Conservation (phyloP, 2,888 invertebrate species). For the Steinernema hermaphroditum region DNA sequence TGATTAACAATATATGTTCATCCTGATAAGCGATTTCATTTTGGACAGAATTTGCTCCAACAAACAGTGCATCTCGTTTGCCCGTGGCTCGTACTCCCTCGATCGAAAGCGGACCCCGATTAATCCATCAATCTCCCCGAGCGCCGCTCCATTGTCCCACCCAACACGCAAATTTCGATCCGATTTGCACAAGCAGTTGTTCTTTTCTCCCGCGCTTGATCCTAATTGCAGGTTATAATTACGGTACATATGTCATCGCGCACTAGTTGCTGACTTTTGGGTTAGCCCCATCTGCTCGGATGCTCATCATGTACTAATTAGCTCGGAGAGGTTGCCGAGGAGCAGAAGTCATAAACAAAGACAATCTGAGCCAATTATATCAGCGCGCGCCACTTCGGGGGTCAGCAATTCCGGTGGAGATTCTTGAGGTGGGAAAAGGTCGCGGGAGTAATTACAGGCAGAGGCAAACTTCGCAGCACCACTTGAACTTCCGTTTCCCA, state of each 20-base stretch:
- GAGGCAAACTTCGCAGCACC: background rate
- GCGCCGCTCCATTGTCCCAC: too few species aligned
- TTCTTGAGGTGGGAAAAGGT: background rate
- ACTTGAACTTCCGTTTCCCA: slow-evolving; percentile 3
- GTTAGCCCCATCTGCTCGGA: background rate
- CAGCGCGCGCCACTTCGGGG: background rate
- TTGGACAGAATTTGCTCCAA: too few species aligned
- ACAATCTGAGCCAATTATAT: background rate
- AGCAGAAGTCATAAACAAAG: background rate
- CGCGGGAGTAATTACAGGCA: background rate
- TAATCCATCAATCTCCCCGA: too few species aligned
- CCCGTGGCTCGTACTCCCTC: too few species aligned
- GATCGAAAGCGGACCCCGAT: too few species aligned
- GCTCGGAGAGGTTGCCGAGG: background rate
- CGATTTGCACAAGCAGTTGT: background rate
- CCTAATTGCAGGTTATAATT: background rate
- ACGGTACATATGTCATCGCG: slow-evolving; percentile 12
- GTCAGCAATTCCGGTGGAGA: background rate
- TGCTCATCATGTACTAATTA: background rate
- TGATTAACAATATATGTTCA: too few species aligned
- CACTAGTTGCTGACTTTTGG: background rate
- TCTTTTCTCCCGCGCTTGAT: background rate
- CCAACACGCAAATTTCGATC: too few species aligned
- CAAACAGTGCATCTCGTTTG: too few species aligned
- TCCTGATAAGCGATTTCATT: too few species aligned